Conservation (phyloP, 2,113 vertebrate genomes). For the Cathartes aura region DNA sequence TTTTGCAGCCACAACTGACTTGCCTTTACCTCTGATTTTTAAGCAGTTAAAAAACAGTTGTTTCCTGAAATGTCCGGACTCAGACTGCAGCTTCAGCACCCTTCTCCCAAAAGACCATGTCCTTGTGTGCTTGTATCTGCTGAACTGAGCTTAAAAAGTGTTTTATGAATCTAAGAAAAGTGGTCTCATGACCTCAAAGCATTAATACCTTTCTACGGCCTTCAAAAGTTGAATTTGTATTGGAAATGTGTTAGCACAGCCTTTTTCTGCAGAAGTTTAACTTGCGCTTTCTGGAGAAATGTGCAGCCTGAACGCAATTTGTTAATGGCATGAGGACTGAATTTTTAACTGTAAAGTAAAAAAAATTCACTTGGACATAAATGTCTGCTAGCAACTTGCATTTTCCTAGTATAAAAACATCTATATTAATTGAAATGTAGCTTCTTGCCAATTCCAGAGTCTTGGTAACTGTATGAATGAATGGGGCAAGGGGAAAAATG, state of each 20-base stretch:
- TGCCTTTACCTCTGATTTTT: not conserved
- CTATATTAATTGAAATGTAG: not conserved
- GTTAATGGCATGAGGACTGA: not conserved
- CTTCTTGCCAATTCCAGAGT: not conserved
- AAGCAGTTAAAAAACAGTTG: fast-evolving
- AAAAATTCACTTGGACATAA: not conserved
- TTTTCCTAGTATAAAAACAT: not conserved
- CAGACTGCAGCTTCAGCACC: not conserved
- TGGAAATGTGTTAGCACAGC: not conserved
- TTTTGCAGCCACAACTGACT: fast-evolving
- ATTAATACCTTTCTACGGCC: not conserved
- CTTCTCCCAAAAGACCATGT: not conserved
- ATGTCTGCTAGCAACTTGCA: not conserved
- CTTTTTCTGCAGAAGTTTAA: not conserved
- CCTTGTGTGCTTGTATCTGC: not conserved
- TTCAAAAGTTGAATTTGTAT: not conserved
- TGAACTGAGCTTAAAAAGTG: not conserved
- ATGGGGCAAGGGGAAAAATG: not conserved
- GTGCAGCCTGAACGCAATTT: not conserved
- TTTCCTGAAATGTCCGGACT: fast-evolving
- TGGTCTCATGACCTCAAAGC: fast-evolving
- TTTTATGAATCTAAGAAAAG: fast-evolving
- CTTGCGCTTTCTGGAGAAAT: not conserved
- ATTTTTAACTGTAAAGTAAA: not conserved
- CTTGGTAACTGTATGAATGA: not conserved